Percentiles rank a stretch among this genome's conserved stretches.
These are phyloP conservation scores for Caenorhabditis tropicalis DNA, from an alignment of 1,140 invertebrate species.

Conservation along the genomic window DNA sequence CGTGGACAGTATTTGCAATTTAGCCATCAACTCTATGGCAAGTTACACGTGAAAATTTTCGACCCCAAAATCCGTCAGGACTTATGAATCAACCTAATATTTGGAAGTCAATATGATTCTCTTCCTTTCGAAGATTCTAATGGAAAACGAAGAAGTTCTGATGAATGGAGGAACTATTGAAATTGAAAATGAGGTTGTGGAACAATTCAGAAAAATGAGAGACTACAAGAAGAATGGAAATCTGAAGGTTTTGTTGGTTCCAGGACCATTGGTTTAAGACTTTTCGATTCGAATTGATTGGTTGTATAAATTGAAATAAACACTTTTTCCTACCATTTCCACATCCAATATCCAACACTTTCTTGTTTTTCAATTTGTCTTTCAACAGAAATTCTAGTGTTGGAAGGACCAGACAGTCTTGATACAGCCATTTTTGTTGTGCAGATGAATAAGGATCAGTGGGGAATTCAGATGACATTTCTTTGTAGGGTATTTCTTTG, in stretches of 20 bases:
- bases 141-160: background rate
- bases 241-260: background rate
- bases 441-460: background rate
- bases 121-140: background rate
- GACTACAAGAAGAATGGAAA: background rate
- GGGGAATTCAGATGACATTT: slow-evolving; percentile 10
- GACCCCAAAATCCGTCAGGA: too few species aligned
- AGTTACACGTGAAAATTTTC: too few species aligned
- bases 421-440: slow-evolving; percentile 10
- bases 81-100: too few species aligned
- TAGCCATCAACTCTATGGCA: too few species aligned
- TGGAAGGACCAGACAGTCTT: background rate
- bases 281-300: background rate
- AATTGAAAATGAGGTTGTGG: slow-evolving; percentile 4
- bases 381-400: background rate
- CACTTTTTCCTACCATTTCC: background rate
- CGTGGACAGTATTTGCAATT: too few species aligned
- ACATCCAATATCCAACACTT: slow-evolving; percentile 35
- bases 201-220: slow-evolving; percentile 12
- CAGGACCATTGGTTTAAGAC: slow-evolving; percentile 3
- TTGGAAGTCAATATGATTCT: background rate
- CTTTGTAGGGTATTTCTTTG: background rate
- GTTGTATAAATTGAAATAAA: background rate
- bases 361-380: background rate
- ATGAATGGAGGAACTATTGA: background rate